These are phyloP conservation scores for Chymomyza amoena DNA, from an alignment of 2,888 invertebrate species.

Conservation along the genomic window DNA sequence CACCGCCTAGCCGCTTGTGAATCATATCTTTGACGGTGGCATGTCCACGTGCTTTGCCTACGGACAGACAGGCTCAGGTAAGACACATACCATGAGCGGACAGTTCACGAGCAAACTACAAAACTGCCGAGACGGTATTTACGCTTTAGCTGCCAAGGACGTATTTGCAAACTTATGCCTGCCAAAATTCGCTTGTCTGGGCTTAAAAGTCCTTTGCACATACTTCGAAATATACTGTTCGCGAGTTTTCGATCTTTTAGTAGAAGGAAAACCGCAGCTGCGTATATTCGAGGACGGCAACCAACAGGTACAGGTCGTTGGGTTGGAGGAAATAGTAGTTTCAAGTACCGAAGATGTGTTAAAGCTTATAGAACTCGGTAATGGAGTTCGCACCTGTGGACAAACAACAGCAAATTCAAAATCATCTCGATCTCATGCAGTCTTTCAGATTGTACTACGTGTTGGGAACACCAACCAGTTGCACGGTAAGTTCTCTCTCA, in stretches of 20 bases:
- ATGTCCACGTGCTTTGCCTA: conserved; percentile 99
- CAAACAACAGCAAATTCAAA: conserved; percentile 98
- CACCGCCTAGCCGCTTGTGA: conserved; percentile 97
- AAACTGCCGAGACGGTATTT: conserved; percentile 97
- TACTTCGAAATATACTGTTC: conserved; percentile 99
- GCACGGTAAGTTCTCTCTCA: conserved; percentile 98
- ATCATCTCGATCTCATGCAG: conserved; percentile 98
- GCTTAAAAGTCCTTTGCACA: conserved; percentile 93
- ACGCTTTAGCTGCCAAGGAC: conserved; percentile 97
- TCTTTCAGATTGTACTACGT: conserved; percentile 96
- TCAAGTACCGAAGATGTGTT: conserved; percentile 94
- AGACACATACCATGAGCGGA: conserved; percentile 99
- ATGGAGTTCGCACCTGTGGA: conserved; percentile 94
- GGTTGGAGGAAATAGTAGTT: conserved; percentile 94
- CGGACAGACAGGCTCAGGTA: conserved; percentile 98
- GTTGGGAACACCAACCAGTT: conserved; percentile 86
- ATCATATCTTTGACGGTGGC: conserved; percentile 98
- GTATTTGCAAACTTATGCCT: conserved; percentile 90
- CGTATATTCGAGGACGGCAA: conserved; percentile 98
- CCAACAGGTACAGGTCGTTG: conserved; percentile 98
- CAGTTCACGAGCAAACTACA: conserved; percentile 95
- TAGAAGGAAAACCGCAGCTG: conserved; percentile 91
- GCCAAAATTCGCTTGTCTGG: conserved; percentile 88
- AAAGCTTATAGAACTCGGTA: conserved; percentile 93
- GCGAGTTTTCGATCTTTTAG: conserved; percentile 89